A percentile compares a stretch with the other conserved stretches of the same genome.
Evolutionary conservation across 1,140 invertebrate species (phyloP).

Genomic region (Cyclina sinensis): DNA sequence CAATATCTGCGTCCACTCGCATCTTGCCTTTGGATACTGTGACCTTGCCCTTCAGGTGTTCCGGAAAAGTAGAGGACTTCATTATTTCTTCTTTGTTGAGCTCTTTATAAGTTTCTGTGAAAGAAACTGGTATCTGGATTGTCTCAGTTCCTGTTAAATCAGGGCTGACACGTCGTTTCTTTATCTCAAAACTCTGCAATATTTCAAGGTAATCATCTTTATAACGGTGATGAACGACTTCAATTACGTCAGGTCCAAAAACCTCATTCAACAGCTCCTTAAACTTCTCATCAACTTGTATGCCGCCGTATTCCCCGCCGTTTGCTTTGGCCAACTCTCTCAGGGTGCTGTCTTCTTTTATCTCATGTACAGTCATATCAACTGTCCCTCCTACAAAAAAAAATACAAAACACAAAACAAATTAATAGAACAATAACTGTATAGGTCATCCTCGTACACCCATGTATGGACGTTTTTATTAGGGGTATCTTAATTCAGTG

Average conservation of each 20-base stretch:
- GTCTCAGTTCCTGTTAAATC: not conserved
- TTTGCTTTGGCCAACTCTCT: conserved; percentile 57
- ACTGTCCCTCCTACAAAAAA: conserved; percentile 46
- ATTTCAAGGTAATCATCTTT: conserved; percentile 30
- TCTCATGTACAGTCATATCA: conserved; percentile 58
- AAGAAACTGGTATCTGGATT: conserved; percentile 3
- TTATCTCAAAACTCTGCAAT: conserved; percentile 43
- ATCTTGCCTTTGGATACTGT: conserved; percentile 28
- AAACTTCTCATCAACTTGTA: conserved; percentile 46
- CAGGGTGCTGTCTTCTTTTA: conserved; percentile 16
- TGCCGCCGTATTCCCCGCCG: conserved; percentile 51
- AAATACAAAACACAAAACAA: too few relatives aligned
- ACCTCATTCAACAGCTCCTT: not conserved
- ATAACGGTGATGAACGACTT: conserved; percentile 5
- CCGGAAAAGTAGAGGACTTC: not conserved
- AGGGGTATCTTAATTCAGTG: too few relatives aligned
- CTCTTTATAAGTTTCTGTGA: conserved; percentile 30
- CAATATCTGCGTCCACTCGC: conserved; percentile 20
- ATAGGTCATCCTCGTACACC: too few relatives aligned
- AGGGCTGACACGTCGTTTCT: conserved; percentile 22
- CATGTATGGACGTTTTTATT: too few relatives aligned
- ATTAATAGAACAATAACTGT: too few relatives aligned
- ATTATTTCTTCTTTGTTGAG: not conserved
- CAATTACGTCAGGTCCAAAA: conserved; percentile 55
- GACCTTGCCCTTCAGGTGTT: conserved; percentile 13